Percentiles rank a stretch among this genome's conserved stretches.
Conservation (phyloP, 2,113 vertebrate species). For the Eubucco bourcierii region DNA sequence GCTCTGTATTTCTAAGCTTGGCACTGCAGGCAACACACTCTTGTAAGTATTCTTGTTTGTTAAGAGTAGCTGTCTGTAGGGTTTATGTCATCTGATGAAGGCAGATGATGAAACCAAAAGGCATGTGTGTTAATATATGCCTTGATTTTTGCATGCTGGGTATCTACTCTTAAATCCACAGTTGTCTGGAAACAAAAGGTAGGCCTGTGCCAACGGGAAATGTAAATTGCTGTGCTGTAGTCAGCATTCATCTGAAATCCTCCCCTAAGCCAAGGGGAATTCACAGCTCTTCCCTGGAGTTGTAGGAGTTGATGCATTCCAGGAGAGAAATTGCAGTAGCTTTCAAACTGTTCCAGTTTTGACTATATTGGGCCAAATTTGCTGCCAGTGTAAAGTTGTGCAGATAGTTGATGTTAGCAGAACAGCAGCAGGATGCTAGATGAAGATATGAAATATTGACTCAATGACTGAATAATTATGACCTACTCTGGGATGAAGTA, state of each 20-base stretch:
- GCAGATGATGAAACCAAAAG: neutral
- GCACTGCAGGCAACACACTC: neutral
- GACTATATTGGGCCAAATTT: neutral
- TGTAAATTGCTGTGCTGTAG: neutral
- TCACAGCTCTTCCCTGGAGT: neutral
- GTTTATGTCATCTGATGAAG: neutral
- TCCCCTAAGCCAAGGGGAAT: neutral
- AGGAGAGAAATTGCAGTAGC: neutral
- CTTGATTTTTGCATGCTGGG: neutral
- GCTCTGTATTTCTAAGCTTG: neutral
- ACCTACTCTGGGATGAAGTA: neutral
- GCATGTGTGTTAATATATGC: neutral
- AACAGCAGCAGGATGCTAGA: neutral
- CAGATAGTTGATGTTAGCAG: neutral
- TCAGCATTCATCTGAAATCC: neutral
- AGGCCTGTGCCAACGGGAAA: neutral
- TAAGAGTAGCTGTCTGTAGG: neutral
- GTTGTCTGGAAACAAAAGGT: constrained; percentile 16
- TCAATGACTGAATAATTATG: neutral
- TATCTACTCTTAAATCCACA: neutral
- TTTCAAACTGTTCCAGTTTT: neutral
- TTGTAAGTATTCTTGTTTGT: neutral
- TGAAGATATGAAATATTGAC: neutral
- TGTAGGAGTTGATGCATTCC: neutral
- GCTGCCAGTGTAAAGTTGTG: neutral